These are phyloP conservation scores for Nothocercus nigrocapillus DNA, from an alignment of 2,113 vertebrate genomes.

Conservation along the genomic window DNA sequence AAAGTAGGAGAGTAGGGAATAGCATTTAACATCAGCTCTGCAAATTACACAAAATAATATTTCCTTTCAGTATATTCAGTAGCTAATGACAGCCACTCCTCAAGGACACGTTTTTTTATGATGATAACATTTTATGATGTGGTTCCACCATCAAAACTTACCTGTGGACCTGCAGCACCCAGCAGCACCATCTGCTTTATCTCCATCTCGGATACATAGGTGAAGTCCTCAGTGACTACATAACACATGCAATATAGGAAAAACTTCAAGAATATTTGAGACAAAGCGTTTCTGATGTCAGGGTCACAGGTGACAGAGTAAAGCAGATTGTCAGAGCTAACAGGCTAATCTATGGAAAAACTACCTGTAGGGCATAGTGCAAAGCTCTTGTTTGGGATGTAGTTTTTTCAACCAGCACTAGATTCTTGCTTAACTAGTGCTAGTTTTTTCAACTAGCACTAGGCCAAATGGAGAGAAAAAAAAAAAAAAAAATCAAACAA, in stretches of 20 bases:
- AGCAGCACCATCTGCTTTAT: not conserved
- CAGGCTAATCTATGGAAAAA: not conserved
- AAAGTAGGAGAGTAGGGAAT: conserved; percentile 54
- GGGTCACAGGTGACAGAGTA: not conserved
- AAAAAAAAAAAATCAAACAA: not conserved
- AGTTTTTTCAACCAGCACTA: not conserved
- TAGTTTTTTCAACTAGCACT: not conserved
- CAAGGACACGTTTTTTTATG: not conserved
- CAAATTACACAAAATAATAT: conserved; percentile 71
- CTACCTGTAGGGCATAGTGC: too few relatives aligned
- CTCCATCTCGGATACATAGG: not conserved
- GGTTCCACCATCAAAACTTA: not conserved
- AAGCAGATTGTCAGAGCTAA: not conserved
- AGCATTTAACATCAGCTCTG: conserved; percentile 58
- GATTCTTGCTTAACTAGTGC: not conserved
- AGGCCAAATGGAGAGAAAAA: not conserved
- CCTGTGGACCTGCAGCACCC: not conserved
- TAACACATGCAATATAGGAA: not conserved
- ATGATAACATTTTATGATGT: not conserved
- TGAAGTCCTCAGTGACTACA: not conserved
- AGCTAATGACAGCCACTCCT: conserved; percentile 63
- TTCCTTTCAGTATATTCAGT: conserved; percentile 64
- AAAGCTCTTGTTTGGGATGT: not conserved
- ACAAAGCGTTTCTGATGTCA: not conserved
- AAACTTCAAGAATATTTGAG: not conserved